phyloP scores from a whole-genome alignment of 2,113 vertebrate genomes.

The Sitta europaea region DNA sequence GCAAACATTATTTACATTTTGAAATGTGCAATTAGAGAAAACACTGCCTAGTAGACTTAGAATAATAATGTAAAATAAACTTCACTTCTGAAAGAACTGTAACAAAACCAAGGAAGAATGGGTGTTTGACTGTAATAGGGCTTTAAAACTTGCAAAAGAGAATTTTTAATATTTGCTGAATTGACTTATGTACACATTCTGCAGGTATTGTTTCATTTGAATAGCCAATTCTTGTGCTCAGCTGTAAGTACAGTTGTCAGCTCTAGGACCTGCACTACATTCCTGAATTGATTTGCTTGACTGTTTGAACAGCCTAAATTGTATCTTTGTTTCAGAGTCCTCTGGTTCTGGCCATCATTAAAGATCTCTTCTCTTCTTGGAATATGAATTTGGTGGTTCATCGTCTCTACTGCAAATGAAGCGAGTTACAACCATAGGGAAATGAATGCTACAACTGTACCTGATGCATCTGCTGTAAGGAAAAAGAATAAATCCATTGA shows the following conservation, averaged over 20 bases:
- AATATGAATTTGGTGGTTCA: not conserved
- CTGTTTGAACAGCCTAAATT: not conserved
- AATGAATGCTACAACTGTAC: not conserved
- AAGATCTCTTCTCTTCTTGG: slow-evolving; percentile 3
- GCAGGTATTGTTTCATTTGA: not conserved
- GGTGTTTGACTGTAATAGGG: not conserved
- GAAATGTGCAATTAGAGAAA: not conserved
- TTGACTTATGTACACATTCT: not conserved
- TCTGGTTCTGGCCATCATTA: slow-evolving; percentile 55
- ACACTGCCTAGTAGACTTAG: not conserved
- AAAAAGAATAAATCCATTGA: slow-evolving; percentile 24
- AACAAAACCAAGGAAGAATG: not conserved
- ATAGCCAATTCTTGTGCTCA: not conserved
- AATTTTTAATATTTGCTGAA: not conserved
- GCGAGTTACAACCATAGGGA: not conserved
- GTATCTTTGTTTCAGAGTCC: slow-evolving; percentile 53
- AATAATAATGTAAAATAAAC: not conserved
- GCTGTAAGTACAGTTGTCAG: not conserved
- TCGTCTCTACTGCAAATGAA: slow-evolving; percentile 26
- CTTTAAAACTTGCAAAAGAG: not conserved
- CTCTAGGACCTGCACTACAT: not conserved
- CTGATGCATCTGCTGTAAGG: slow-evolving; percentile 12
- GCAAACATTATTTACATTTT: not conserved
- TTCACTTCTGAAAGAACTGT: not conserved
- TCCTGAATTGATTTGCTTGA: not conserved